phyloP scores from a whole-genome alignment of 2,888 invertebrate species.

The Drosophila testacea region DNA sequence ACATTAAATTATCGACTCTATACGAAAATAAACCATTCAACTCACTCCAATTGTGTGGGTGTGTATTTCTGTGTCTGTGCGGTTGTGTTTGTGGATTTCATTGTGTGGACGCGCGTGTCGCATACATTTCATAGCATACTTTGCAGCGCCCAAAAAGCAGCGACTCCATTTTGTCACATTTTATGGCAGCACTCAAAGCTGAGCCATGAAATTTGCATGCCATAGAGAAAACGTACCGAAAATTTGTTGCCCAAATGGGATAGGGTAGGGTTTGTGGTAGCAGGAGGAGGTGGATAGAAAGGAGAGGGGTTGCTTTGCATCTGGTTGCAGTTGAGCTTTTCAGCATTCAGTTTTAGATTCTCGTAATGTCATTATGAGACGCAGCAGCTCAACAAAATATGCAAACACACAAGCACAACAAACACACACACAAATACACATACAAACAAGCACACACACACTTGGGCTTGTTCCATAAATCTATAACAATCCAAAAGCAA shows the following conservation, averaged over 20 bases:
- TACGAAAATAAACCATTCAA: constrained; percentile 66
- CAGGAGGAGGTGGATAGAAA: background rate
- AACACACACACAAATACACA: constrained; percentile 8
- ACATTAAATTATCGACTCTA: constrained; percentile 68
- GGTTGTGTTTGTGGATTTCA: constrained; percentile 12
- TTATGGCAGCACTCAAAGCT: constrained; percentile 64
- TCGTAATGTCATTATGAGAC: constrained; percentile 47
- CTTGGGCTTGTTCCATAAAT: background rate
- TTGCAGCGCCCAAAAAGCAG: constrained; percentile 47
- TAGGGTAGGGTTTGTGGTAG: background rate
- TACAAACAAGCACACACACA: background rate
- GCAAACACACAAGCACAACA: constrained; percentile 23
- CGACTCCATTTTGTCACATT: constrained; percentile 62
- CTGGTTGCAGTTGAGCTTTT: constrained; percentile 28
- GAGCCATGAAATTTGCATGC: constrained; percentile 58
- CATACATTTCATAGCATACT: constrained; percentile 58
- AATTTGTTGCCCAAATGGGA: constrained; percentile 15
- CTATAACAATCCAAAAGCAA: background rate
- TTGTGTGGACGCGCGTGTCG: constrained; percentile 27
- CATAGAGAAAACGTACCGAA: constrained; percentile 28
- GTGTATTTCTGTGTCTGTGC: background rate
- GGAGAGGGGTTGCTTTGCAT: constrained; percentile 1
- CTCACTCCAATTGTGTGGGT: constrained; percentile 8
- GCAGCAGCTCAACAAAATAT: constrained; percentile 35
- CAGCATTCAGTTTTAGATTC: constrained; percentile 43